Evolutionary conservation across 2,113 vertebrate species (phyloP).

Genomic region (Talpa occidentalis): DNA sequence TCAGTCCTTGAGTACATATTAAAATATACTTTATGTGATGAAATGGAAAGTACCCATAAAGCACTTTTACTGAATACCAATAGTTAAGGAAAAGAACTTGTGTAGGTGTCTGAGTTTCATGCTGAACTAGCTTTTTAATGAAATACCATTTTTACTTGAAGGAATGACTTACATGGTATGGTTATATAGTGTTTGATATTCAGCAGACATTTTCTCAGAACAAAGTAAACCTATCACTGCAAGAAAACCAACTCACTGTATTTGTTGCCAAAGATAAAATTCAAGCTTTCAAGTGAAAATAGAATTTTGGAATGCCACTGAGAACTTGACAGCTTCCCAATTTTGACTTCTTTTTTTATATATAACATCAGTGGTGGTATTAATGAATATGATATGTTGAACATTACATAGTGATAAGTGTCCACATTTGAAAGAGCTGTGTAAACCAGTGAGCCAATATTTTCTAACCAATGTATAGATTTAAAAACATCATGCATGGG

Average conservation of each 20-base stretch:
- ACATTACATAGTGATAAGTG: not conserved
- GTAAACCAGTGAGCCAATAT: not conserved
- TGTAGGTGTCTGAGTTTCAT: not conserved
- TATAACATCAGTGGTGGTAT: slow-evolving; percentile 9
- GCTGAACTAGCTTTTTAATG: slow-evolving; percentile 31
- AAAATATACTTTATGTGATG: slow-evolving; percentile 18
- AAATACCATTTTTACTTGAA: slow-evolving; percentile 56
- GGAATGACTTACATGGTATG: slow-evolving; percentile 22
- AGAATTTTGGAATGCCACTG: slow-evolving; percentile 58
- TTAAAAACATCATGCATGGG: not conserved
- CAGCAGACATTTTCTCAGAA: slow-evolving; percentile 55
- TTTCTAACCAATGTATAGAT: slow-evolving; percentile 2
- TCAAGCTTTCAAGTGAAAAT: slow-evolving; percentile 59
- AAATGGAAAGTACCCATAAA: slow-evolving; percentile 15
- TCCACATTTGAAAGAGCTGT: slow-evolving; percentile 14
- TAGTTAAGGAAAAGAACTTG: slow-evolving; percentile 20
- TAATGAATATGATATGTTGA: not conserved
- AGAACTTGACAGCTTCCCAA: slow-evolving; percentile 18
- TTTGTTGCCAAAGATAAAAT: slow-evolving; percentile 64
- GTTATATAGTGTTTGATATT: slow-evolving; percentile 40
- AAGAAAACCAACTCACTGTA: slow-evolving; percentile 48
- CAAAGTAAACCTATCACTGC: slow-evolving; percentile 21
- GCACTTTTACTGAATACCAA: slow-evolving; percentile 22
- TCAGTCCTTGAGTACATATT: not conserved
- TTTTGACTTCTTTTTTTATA: not conserved